Evolutionary conservation across 2,888 invertebrate genomes (phyloP), one percentile per base, ranked within the genome.

Genomic region (Gastracanthus pulcherrimus): DNA sequence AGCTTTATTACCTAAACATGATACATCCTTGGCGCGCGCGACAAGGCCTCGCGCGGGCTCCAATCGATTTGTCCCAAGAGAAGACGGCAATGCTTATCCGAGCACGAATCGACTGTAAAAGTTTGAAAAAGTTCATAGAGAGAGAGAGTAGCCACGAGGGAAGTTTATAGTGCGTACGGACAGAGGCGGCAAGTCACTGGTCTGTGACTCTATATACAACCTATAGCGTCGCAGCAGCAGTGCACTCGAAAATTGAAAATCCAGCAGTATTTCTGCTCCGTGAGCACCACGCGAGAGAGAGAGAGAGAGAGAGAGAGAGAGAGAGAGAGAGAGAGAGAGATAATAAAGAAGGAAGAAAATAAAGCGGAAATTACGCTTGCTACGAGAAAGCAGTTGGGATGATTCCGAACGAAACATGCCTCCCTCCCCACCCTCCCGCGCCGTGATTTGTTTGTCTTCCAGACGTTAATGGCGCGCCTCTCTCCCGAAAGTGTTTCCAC

Each of bases 391-490:
- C 45, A 72, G 62, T 66, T 23, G 19, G 34, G 38, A 71, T 75
- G 70, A 74, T 74, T 67, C 60, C 26, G n/a, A 36, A 60, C 69
- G 31, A 64, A 62, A 70, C 31, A 34, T 41, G 38, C 31, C 36
- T 31, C 55, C 19, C 26, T 23, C 19, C 19, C 60, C 23, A 19
- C 23, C 26, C 11, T 6, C 9, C 38, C 38, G 13, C 45, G 7
- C 9, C 55, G 55, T 64, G 76, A 80, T 80, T 80, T 70, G 76
- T 76, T 80, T 80, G 62, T 66, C 70, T 76, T 36, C 23, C 55
- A 48, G 70, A 80, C 80, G 55, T 51, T 80, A 80, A 76, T 29
- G 76, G 74, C 41, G 48, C 55, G 38, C 64, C 72, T 51, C 41
- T n/a, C n/a, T 41, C 34, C 51, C 31, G 45, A 80, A 71, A 76